Conservation (phyloP, 2,797 vertebrate genomes). For the Mormyrus hasselquistii region DNA sequence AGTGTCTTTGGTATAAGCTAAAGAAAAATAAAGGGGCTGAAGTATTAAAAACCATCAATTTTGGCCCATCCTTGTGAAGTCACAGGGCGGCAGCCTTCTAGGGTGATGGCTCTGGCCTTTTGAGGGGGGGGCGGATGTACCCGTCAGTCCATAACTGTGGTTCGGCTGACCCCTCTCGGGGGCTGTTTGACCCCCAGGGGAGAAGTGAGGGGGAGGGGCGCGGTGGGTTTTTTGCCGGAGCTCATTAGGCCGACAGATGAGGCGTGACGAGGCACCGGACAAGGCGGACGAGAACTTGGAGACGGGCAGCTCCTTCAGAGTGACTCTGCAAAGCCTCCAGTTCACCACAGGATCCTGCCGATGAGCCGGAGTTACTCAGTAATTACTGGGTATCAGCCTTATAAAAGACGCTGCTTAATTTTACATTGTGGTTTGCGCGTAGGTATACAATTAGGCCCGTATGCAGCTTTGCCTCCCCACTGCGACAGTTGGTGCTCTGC, state of each 20-base stretch:
- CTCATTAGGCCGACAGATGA: conserved; percentile 62
- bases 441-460: conserved; percentile 59
- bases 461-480: conserved; percentile 36
- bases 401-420: conserved; percentile 63
- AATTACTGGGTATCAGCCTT: conserved; percentile 68
- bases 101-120: background rate
- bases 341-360: conserved; percentile 55
- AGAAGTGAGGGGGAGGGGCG: conserved; percentile 35
- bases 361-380: conserved; percentile 58
- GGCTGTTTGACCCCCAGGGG: conserved; percentile 34
- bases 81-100: conserved; percentile 10
- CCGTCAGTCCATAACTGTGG: background rate
- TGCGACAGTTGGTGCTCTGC: conserved; percentile 21
- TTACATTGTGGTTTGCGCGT: conserved; percentile 50
- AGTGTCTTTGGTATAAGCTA: background rate
- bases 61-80: conserved; percentile 4
- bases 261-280: conserved; percentile 49
- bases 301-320: conserved; percentile 15
- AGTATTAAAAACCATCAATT: conserved; percentile 21
- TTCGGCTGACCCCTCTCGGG: conserved; percentile 29
- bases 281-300: background rate
- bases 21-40: background rate
- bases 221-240: conserved; percentile 39
- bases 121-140: background rate
- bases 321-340: conserved; percentile 46